Conservation (phyloP, 2,113 vertebrate species). For the Pampusana beccarii region DNA sequence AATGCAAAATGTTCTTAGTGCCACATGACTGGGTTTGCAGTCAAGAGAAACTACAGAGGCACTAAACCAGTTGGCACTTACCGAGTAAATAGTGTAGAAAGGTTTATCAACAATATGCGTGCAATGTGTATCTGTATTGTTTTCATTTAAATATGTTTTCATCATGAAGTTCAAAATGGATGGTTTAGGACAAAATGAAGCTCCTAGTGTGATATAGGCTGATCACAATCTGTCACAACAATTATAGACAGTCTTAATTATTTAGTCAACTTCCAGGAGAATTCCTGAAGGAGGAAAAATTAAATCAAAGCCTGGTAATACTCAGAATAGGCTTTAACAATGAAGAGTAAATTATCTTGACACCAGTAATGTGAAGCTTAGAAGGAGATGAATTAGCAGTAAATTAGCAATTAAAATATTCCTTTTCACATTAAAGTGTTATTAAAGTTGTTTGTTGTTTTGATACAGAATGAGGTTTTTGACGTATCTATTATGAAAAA, state of each 20-base stretch:
- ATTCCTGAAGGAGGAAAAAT: not conserved
- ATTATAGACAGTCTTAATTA: not conserved
- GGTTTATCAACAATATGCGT: fast-evolving
- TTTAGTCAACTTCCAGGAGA: not conserved
- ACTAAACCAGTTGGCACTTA: not conserved
- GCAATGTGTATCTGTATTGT: not conserved
- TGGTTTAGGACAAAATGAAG: not conserved
- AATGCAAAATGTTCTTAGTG: not conserved
- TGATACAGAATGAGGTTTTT: not conserved
- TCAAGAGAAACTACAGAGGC: not conserved
- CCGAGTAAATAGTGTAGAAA: not conserved
- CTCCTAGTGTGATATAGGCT: not conserved
- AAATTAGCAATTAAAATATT: conserved; percentile 34
- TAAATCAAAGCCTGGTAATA: not conserved
- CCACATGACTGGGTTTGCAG: not conserved
- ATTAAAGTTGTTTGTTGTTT: not conserved
- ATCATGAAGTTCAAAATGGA: not conserved
- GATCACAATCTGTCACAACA: not conserved
- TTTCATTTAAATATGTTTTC: not conserved
- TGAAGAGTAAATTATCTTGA: conserved; percentile 15
- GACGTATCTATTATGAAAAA: not conserved
- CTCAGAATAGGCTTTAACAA: not conserved
- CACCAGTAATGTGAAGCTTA: not conserved
- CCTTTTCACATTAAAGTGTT: not conserved
- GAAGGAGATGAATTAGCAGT: not conserved